Evolutionary conservation across 2,113 vertebrate species (phyloP).

Genomic region (Rhinolophus ferrumequinum): DNA sequence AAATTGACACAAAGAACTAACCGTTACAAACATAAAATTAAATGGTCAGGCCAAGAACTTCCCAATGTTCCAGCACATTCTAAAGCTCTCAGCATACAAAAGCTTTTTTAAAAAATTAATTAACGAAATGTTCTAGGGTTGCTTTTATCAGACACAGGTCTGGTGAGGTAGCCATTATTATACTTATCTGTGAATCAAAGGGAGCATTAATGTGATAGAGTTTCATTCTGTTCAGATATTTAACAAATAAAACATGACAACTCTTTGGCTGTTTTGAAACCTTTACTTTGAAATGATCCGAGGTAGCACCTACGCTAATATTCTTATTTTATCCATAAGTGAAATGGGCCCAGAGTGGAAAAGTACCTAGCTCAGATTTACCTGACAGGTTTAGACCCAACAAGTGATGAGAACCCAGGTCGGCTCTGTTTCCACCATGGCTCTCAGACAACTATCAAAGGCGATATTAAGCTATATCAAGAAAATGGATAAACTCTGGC

Average conservation of each 20-base stretch:
- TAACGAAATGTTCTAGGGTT: neutral
- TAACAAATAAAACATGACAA: neutral
- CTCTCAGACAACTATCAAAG: neutral
- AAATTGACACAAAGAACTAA: neutral
- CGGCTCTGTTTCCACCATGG: neutral
- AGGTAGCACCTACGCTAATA: neutral
- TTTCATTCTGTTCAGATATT: neutral
- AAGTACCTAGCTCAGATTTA: neutral
- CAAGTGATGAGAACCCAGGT: neutral
- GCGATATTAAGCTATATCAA: neutral
- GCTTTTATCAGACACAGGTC: neutral
- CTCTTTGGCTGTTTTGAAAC: neutral
- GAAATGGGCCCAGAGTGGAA: neutral
- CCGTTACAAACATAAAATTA: neutral
- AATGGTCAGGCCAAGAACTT: neutral
- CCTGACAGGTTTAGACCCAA: neutral
- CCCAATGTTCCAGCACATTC: neutral
- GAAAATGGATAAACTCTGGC: neutral
- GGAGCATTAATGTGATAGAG: neutral
- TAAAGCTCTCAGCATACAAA: neutral
- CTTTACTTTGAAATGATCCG: conserved; percentile 22
- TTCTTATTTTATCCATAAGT: neutral
- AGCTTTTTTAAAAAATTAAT: neutral
- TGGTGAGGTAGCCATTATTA: neutral
- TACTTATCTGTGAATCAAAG: neutral